Evolutionary conservation across 2,113 vertebrate genomes (phyloP).

Genomic region (Hypomesus transpacificus): DNA sequence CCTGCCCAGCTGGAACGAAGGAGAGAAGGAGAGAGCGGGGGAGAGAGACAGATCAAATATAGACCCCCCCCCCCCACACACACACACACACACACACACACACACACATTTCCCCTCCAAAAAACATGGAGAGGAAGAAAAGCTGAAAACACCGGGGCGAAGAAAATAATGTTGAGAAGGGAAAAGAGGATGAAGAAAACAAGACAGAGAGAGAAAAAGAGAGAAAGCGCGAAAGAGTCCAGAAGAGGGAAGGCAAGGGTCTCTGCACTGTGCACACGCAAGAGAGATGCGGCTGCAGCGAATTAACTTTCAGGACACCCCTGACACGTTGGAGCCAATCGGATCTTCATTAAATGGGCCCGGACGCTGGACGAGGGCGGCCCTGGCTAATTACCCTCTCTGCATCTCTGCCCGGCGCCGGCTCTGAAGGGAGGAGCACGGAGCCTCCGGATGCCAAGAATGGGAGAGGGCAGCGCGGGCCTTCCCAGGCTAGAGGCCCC

Average conservation of each 20-base stretch:
- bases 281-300: conserved; percentile 41
- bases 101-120: too few species aligned
- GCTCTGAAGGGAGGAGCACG: conserved; percentile 51
- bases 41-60: conserved; percentile 24
- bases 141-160: not conserved
- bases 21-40: not conserved
- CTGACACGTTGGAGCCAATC: conserved; percentile 78
- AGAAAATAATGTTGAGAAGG: conserved; percentile 5
- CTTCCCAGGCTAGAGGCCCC: conserved; percentile 59
- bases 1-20: not conserved
- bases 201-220: conserved; percentile 22
- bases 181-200: not conserved
- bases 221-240: not conserved
- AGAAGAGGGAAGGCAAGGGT: not conserved
- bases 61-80: conserved; percentile 1
- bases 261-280: not conserved
- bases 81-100: too few species aligned
- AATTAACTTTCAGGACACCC: conserved; percentile 79
- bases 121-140: not conserved
- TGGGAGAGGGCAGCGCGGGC: conserved; percentile 44
- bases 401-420: conserved; percentile 48
- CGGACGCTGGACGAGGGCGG: conserved; percentile 55
- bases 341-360: conserved; percentile 77
- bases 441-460: conserved; percentile 58
- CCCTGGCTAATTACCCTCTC: conserved; percentile 79